Evolutionary conservation across 35 echinoderm and acorn worm genomes (phyloP), one percentile per base, ranked within the genome.

Genomic region (Diadema setosum): DNA sequence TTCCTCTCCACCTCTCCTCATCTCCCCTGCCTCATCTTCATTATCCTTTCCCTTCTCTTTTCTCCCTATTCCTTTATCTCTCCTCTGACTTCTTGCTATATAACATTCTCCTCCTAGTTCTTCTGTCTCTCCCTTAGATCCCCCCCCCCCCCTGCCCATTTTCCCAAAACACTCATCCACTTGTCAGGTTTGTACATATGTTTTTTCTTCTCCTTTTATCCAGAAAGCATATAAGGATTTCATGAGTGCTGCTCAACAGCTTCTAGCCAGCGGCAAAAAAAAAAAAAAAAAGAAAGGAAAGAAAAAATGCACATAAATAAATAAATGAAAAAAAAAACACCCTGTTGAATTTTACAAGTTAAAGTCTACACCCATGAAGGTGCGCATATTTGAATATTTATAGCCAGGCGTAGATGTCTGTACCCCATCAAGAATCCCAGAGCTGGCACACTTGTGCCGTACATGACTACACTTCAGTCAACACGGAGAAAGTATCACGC

Each of bases 361-460:
- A 32, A 15, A 6, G 63, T 67, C 29, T 67, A 16, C 27, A 18
- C 12, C 24, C 37, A 18, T 8, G 63, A 67, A 67, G 63, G 63
- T 67, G 63, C 37, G 63, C 63, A 67, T 67, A 67, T 67, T 67
- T 67, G 30, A 67, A 67, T 67, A 67, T 67, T 67, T 18, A 67
- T 67, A n/a, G n/a, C n/a, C n/a, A n/a, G n/a, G n/a, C n/a, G n/a
- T n/a, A n/a, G n/a, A n/a, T n/a, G n/a, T n/a, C n/a, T n/a, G n/a
- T n/a, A n/a, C n/a, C n/a, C n/a, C n/a, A n/a, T n/a, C n/a, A n/a
- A n/a, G n/a, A n/a, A n/a, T n/a, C n/a, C n/a, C n/a, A n/a, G n/a
- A n/a, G n/a, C n/a, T n/a, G n/a, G n/a, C n/a, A n/a, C n/a, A n/a
- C n/a, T n/a, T n/a, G n/a, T n/a, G n/a, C n/a, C n/a, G n/a, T n/a